Evolutionary conservation across 1,140 invertebrate species (phyloP).

Genomic region (Dreissena polymorpha): DNA sequence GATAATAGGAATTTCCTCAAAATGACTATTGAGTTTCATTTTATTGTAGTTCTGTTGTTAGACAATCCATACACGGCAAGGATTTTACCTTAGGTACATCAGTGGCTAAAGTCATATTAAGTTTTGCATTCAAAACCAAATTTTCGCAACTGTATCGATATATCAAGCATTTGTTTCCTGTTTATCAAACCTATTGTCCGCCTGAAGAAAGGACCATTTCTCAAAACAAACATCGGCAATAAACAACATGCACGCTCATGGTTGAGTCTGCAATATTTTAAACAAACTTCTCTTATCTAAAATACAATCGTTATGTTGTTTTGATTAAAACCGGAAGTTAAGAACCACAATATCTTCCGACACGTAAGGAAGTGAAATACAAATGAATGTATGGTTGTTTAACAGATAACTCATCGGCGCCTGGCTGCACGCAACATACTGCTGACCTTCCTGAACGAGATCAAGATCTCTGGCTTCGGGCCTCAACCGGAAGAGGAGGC

Average conservation of each 20-base stretch:
- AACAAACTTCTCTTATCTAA: neutral
- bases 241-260: neutral
- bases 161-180: too few species aligned
- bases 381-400: neutral
- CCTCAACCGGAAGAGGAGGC: conserved; percentile 28
- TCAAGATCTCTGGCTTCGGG: conserved; percentile 55
- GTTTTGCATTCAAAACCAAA: too few species aligned
- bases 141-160: too few species aligned
- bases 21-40: too few species aligned
- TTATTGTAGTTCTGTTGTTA: too few species aligned
- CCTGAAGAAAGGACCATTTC: too few species aligned
- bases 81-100: too few species aligned
- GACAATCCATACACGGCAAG: too few species aligned
- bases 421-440: conserved; percentile 59
- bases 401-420: conserved; percentile 52
- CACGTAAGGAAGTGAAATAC: neutral
- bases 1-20: too few species aligned
- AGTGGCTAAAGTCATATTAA: too few species aligned
- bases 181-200: too few species aligned
- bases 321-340: neutral
- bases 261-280: neutral
- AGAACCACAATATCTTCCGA: neutral
- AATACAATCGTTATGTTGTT: neutral
- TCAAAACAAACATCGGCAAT: neutral
- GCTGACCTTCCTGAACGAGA: conserved; percentile 43